Percentiles rank a stretch among this genome's conserved stretches.
These are phyloP conservation scores for Eonycteris spelaea DNA, from an alignment of 2,113 vertebrate species.

Conservation along the genomic window DNA sequence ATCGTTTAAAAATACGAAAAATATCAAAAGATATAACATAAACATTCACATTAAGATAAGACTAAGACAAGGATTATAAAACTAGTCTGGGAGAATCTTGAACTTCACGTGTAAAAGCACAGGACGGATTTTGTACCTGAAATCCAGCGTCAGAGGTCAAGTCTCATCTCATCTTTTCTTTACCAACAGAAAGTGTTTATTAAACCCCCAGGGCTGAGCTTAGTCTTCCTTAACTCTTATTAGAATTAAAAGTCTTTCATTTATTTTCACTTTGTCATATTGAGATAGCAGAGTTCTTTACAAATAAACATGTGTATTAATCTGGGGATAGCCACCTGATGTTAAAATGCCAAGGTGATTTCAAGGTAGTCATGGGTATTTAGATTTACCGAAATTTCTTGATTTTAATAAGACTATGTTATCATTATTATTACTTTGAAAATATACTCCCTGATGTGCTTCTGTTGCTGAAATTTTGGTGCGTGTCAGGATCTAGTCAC, in stretches of 20 bases:
- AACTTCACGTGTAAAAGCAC: not conserved
- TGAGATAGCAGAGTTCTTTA: not conserved
- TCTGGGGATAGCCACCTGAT: not conserved
- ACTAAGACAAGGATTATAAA: not conserved
- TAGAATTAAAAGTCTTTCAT: not conserved
- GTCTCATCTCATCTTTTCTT: not conserved
- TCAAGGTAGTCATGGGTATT: not conserved
- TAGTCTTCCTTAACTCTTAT: not conserved
- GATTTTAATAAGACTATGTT: not conserved
- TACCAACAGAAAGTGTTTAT: not conserved
- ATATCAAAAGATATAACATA: not conserved
- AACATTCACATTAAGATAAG: not conserved
- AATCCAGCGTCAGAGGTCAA: not conserved
- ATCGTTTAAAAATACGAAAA: not conserved
- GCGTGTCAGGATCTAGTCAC: not conserved
- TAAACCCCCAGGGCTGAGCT: not conserved
- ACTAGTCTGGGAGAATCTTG: not conserved
- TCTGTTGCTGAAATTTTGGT: not conserved
- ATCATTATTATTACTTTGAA: not conserved
- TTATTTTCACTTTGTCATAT: not conserved
- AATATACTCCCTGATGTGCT: not conserved
- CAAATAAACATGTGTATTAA: not conserved
- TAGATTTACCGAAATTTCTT: not conserved
- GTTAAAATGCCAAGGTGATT: not conserved
- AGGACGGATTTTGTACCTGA: not conserved